phyloP scores from a whole-genome alignment of 2,888 invertebrate species.

The Nowickia ferox region DNA sequence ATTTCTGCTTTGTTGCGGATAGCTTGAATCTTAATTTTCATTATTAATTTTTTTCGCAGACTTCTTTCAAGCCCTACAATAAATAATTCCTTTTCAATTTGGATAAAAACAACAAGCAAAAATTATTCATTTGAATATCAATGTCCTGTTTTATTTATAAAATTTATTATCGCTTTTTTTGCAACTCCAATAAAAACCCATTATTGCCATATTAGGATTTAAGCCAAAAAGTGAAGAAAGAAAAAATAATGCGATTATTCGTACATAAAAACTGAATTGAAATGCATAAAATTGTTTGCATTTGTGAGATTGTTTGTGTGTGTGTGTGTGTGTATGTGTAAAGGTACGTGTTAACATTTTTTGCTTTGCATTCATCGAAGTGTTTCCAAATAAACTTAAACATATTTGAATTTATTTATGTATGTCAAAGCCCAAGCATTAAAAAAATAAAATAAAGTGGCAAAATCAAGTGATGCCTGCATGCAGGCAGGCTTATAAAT shows the following conservation, averaged over 20 bases:
- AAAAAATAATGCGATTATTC: not conserved
- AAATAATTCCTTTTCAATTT: constrained; percentile 26
- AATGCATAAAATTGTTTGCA: not conserved
- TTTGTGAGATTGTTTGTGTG: not conserved
- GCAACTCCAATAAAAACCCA: constrained; percentile 43
- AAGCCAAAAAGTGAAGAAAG: not conserved
- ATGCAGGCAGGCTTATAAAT: not conserved
- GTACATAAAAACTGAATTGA: not conserved
- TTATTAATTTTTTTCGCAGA: not conserved
- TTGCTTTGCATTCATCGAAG: constrained; percentile 26
- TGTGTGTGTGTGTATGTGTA: not conserved
- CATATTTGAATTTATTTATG: constrained; percentile 37
- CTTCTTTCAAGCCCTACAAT: constrained; percentile 7
- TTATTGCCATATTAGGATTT: constrained; percentile 44
- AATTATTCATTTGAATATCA: not conserved
- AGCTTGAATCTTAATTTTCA: not conserved
- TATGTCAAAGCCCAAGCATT: not conserved
- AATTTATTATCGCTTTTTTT: constrained; percentile 37
- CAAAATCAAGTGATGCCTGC: constrained; percentile 5
- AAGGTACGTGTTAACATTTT: constrained; percentile 20
- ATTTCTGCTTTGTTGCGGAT: too few relatives aligned
- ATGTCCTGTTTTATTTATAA: constrained; percentile 12
- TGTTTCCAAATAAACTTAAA: constrained; percentile 43
- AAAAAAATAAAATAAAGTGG: not conserved
- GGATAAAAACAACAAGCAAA: not conserved